Percentiles rank a stretch among this genome's conserved stretches.
phyloP scores from a whole-genome alignment of 2,113 vertebrate species.

The Lepus americanus region DNA sequence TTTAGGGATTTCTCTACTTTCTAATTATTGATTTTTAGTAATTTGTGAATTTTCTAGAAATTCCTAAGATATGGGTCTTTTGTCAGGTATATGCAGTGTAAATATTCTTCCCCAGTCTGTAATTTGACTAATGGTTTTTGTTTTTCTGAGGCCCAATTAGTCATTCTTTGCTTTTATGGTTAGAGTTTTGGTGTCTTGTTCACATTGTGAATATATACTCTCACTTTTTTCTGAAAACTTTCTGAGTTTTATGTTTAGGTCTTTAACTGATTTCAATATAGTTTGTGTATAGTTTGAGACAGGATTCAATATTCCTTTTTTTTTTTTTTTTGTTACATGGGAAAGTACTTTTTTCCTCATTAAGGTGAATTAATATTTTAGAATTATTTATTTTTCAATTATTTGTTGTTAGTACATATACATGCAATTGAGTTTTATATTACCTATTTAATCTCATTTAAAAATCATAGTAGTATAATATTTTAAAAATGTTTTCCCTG shows the following conservation, averaged over 20 bases:
- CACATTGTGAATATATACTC: background rate
- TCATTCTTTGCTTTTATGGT: constrained; percentile 9
- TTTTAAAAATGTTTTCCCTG: background rate
- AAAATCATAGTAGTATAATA: constrained; percentile 12
- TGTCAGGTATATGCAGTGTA: background rate
- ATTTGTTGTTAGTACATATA: background rate
- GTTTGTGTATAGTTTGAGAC: constrained; percentile 14
- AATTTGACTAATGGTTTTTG: constrained; percentile 54
- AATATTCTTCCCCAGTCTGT: background rate
- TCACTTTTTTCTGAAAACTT: background rate
- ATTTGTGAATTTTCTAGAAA: constrained; percentile 9
- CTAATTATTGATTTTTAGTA: background rate
- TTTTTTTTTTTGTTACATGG: background rate
- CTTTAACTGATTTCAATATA: background rate
- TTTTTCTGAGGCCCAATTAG: constrained; percentile 26
- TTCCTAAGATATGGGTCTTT: constrained; percentile 11
- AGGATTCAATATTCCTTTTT: background rate
- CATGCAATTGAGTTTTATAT: constrained; percentile 41
- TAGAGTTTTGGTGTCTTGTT: background rate
- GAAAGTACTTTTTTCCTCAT: background rate
- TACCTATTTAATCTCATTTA: background rate
- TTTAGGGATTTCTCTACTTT: background rate
- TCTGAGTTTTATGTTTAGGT: constrained; percentile 52
- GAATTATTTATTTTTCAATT: background rate
- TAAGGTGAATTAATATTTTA: constrained; percentile 48